Percentiles rank a stretch among this genome's conserved stretches.
Evolutionary conservation across 2,888 invertebrate genomes (phyloP).

Genomic region (Enoplolaimus lenunculus): DNA sequence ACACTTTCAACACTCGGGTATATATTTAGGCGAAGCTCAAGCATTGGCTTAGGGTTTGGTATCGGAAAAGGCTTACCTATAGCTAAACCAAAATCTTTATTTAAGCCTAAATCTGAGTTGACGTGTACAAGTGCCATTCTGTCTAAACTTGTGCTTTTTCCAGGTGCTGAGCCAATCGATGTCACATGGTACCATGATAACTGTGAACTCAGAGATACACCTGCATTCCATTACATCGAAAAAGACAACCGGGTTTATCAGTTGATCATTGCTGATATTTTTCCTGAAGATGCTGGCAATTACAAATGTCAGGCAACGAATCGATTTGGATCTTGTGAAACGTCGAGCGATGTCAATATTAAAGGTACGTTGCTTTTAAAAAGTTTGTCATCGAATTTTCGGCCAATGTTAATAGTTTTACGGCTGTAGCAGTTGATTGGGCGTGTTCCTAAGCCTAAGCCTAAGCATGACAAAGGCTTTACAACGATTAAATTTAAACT

Average conservation of each 20-base stretch:
- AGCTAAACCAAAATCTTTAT: no score
- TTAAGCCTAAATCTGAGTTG: no score
- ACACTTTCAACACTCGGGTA: no score
- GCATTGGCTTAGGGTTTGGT: no score
- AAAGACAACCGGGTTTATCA: conserved; percentile 23
- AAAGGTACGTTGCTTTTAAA: conserved; percentile 1
- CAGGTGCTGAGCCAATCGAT: conserved; percentile 34
- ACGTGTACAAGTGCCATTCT: background rate
- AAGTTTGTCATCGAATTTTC: background rate
- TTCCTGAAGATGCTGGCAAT: conserved; percentile 37
- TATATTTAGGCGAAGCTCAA: no score
- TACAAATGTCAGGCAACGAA: conserved; percentile 31
- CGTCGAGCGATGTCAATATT: conserved; percentile 8
- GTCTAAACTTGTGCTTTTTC: background rate
- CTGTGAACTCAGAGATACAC: conserved; percentile 29
- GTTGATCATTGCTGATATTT: conserved; percentile 35
- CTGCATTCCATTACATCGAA: conserved; percentile 29
- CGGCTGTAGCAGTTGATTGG: no score
- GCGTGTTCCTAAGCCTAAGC: no score
- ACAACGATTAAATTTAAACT: no score
- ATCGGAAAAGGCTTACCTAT: no score
- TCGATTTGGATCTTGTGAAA: conserved; percentile 26
- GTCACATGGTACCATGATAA: conserved; percentile 35
- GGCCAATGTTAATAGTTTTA: no score
- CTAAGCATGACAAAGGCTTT: no score